phyloP scores from a whole-genome alignment of 2,888 invertebrate species.

The Hecatera dysodea region DNA sequence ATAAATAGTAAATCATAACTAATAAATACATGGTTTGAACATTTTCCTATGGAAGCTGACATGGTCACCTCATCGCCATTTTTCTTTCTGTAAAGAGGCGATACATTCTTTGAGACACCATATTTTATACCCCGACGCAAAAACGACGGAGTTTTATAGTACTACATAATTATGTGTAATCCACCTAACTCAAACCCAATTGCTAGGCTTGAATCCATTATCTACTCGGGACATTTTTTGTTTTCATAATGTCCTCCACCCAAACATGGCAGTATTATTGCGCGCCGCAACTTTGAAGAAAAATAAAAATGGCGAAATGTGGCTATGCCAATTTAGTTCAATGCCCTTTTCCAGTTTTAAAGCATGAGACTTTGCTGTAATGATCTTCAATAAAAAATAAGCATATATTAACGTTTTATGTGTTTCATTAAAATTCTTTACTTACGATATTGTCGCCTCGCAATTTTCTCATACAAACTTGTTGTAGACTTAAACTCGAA shows the following conservation, averaged over 20 bases:
- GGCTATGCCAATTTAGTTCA: constrained; percentile 5
- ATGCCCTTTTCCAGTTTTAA: constrained; percentile 20
- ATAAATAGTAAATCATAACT: constrained; percentile 88
- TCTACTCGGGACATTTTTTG: neutral
- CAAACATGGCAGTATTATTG: neutral
- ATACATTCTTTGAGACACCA: neutral
- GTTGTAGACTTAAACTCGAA: no score
- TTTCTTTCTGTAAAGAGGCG: neutral
- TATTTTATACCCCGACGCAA: neutral
- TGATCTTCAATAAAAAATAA: constrained; percentile 57
- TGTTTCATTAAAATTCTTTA: constrained; percentile 1
- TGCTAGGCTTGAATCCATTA: neutral
- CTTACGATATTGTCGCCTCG: no score
- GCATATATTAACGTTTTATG: constrained; percentile 18
- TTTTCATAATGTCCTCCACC: no score
- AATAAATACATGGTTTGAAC: neutral
- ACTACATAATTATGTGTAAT: no score
- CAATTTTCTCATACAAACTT: no score
- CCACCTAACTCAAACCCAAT: neutral
- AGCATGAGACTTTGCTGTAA: constrained; percentile 32
- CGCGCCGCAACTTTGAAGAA: neutral
- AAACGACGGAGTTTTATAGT: no score
- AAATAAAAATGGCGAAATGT: neutral
- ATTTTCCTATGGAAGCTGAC: neutral
- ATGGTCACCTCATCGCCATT: neutral